Percentiles rank a stretch among this genome's conserved stretches.
These are phyloP conservation scores for Uropetala carovei DNA, from an alignment of 2,888 invertebrate species.

Conservation along the genomic window DNA sequence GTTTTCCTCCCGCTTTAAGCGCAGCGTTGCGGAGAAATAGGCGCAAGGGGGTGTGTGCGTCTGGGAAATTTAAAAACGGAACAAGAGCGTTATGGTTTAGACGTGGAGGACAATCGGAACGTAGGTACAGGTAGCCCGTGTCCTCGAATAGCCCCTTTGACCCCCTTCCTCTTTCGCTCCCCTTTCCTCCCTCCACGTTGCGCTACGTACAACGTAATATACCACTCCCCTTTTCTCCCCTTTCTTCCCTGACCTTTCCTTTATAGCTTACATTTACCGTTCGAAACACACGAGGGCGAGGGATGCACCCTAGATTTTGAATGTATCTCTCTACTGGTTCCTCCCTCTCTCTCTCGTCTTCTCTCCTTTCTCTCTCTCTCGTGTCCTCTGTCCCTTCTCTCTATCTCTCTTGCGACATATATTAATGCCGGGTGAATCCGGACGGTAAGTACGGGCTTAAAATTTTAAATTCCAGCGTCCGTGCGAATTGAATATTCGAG, in stretches of 20 bases:
- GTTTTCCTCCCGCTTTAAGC: not conserved
- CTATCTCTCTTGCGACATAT: too few species aligned
- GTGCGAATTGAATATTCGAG: too few species aligned
- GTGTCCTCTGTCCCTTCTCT: not conserved
- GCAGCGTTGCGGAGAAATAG: not conserved
- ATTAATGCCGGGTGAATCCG: too few species aligned
- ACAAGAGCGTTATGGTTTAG: not conserved
- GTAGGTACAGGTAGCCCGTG: not conserved
- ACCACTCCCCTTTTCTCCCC: too few species aligned
- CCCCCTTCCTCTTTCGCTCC: not conserved
- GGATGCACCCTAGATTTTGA: too few species aligned
- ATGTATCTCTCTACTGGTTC: not conserved
- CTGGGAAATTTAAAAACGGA: constrained; percentile 47
- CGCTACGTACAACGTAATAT: too few species aligned
- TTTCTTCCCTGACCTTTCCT: too few species aligned
- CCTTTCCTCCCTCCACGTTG: not conserved
- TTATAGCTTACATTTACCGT: too few species aligned
- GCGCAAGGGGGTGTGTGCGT: constrained; percentile 3
- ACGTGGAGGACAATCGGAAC: not conserved
- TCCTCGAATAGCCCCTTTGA: not conserved
- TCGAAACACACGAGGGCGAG: too few species aligned
- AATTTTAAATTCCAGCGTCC: too few species aligned
- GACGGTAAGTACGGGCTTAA: too few species aligned
- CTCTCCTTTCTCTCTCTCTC: not conserved
- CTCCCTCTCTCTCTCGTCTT: not conserved